These are phyloP conservation scores for Morone saxatilis DNA, from an alignment of 2,113 vertebrate genomes.

Conservation along the genomic window DNA sequence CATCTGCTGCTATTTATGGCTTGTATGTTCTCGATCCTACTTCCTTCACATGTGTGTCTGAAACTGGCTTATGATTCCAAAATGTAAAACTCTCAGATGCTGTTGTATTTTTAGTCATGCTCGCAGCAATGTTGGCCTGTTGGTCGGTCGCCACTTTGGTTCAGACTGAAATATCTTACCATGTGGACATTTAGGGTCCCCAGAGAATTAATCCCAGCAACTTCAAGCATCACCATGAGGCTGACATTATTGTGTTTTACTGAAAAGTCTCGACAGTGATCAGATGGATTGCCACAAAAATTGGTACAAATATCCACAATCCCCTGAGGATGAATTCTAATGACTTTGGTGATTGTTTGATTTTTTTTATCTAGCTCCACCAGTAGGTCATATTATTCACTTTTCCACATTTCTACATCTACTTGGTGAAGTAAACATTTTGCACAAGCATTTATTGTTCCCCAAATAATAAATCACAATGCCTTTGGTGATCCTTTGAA, in stretches of 20 bases:
- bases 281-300: no score
- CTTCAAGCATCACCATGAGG: neutral
- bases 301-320: neutral
- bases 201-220: neutral
- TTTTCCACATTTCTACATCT: no score
- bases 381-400: no score
- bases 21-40: neutral
- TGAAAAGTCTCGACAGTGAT: no score
- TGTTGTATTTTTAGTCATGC: neutral
- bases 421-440: no score
- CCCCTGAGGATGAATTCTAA: neutral
- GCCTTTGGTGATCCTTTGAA: no score
- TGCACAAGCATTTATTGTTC: no score
- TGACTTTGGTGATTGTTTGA: neutral
- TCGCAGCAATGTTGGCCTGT: neutral
- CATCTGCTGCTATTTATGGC: conserved; percentile 29
- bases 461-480: no score
- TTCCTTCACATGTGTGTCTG: conserved; percentile 10
- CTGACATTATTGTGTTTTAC: no score
- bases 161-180: conserved; percentile 5
- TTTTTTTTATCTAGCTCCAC: no score
- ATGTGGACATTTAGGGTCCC: neutral
- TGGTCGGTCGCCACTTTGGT: neutral
- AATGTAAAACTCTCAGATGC: neutral
- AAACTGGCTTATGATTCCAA: conserved; percentile 7